A percentile compares a stretch with the other conserved stretches of the same genome.
Evolutionary conservation across 2,888 invertebrate genomes (phyloP).

Genomic region (Plutella xylostella): DNA sequence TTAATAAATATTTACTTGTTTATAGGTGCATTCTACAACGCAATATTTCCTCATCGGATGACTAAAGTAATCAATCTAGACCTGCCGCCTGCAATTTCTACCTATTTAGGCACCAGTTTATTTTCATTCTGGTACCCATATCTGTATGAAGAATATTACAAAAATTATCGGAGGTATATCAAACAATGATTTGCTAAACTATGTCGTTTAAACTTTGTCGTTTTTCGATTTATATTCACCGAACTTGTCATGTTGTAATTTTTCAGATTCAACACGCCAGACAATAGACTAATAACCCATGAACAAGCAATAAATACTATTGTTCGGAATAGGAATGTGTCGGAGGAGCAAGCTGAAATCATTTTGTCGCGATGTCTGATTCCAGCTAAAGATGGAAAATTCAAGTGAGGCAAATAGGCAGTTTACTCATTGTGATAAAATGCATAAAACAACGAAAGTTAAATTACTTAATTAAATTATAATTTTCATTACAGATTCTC

Average conservation of each 20-base stretch:
- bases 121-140: constrained; percentile 23
- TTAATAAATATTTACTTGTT: too few relatives aligned
- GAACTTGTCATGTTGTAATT: background rate
- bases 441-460: background rate
- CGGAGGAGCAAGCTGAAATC: constrained; percentile 52
- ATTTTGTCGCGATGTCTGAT: constrained; percentile 55
- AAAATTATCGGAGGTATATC: constrained; percentile 30
- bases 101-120: constrained; percentile 12
- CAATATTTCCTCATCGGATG: constrained; percentile 58
- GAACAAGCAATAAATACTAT: constrained; percentile 50
- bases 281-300: constrained; percentile 26
- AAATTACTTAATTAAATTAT: background rate
- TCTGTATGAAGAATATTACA: constrained; percentile 34
- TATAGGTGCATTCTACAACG: constrained; percentile 40
- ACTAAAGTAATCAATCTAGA: constrained; percentile 49
- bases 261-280: constrained; percentile 10
- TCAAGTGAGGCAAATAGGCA: constrained; percentile 27
- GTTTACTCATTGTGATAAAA: background rate
- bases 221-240: too few relatives aligned
- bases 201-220: background rate
- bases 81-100: constrained; percentile 11
- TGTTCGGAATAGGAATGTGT: constrained; percentile 42
- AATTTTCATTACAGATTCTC: constrained; percentile 28
- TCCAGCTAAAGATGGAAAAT: constrained; percentile 45
- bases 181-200: too few relatives aligned